Evolutionary conservation across 2,797 vertebrate genomes (phyloP), one percentile per base, ranked within the genome.

Genomic region (Peromyscus aztecus): DNA sequence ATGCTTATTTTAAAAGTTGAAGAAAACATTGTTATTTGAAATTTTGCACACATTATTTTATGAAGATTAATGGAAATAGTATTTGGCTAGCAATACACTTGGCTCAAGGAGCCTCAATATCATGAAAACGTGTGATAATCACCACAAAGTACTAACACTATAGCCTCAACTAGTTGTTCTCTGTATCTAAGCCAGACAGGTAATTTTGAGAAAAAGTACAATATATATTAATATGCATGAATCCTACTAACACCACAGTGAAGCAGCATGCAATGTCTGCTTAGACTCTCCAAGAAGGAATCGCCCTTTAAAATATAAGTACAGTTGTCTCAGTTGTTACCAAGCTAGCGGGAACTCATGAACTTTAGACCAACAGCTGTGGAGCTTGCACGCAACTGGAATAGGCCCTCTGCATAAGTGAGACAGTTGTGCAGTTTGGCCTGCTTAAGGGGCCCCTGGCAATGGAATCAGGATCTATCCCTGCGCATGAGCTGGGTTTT

Each of bases 141-240:
- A 93, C 52, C 21, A 89, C n/a, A 57, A 43, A n/a, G 89, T 57
- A 73, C 59, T 57, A 65, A 92, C 77, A 78, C 29, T 52, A 96
- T 57, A 83, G 83, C 34, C 23, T 95, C 77, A 83, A 81, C 23
- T 69, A 82, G 14, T 80, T 2, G 19, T 1, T 94, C 9, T 93
- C 29, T 88, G 27, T 11, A 91, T n/a, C 52, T 90, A 93, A 76
- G 63, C 12, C 63, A 77, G 12, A 75, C 4, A 69, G 34, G 71
- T 59, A 86, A 82, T 94, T 94, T 78, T 95, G 43, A 96, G 46
- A 46, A 92, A 96, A 92, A 91, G 76, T 57, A 91, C 57, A 95
- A 89, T 65, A 87, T 73, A 81, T 37, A 55, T 23, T 55, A 55
- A 94, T 1, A 61, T 46, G 24, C 27, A 67, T 78, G 55, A 85